Evolutionary conservation across 92 coral and sea anemone genomes (phyloP).

Genomic region (Actinostola sp.): DNA sequence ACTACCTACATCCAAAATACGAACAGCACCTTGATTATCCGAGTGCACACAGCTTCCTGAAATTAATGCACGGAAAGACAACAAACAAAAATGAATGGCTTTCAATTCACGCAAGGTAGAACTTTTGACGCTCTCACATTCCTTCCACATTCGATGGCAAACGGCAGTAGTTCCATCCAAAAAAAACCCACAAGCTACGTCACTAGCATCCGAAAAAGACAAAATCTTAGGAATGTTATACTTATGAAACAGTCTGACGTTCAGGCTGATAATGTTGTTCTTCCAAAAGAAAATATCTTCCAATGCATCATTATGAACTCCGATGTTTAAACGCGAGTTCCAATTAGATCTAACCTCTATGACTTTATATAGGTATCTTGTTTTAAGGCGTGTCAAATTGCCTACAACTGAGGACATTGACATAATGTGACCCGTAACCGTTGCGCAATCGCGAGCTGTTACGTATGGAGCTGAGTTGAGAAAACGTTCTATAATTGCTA

Average conservation of each 20-base stretch:
- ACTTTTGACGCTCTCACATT: conserved; percentile 4
- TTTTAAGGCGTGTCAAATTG: conserved; percentile 20
- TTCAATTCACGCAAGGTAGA: conserved; percentile 51
- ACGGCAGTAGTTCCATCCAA: conserved; percentile 3
- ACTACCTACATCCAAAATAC: conserved; percentile 36
- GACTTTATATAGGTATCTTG: conserved; percentile 29
- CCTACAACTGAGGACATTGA: conserved; percentile 45
- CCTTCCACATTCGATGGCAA: conserved; percentile 37
- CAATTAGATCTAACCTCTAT: conserved; percentile 13
- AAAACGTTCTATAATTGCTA: conserved; percentile 3
- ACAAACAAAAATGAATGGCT: conserved; percentile 27
- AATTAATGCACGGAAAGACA: conserved; percentile 2
- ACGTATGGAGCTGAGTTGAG: conserved; percentile 34
- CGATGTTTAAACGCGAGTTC: conserved; percentile 17
- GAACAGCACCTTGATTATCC: conserved; percentile 41
- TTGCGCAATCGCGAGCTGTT: conserved; percentile 51
- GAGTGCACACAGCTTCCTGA: conserved; percentile 13
- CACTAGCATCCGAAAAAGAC: conserved; percentile 42
- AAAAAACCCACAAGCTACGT: conserved; percentile 32
- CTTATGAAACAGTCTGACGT: not conserved
- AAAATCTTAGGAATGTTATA: conserved; percentile 15
- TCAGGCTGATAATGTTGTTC: conserved; percentile 23
- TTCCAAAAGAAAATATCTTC: conserved; percentile 47
- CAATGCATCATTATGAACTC: conserved; percentile 8
- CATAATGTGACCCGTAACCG: conserved; percentile 44